Base-by-base conservation (phyloP, 2,113 vertebrate genomes). In the Jaculus jaculus region DNA sequence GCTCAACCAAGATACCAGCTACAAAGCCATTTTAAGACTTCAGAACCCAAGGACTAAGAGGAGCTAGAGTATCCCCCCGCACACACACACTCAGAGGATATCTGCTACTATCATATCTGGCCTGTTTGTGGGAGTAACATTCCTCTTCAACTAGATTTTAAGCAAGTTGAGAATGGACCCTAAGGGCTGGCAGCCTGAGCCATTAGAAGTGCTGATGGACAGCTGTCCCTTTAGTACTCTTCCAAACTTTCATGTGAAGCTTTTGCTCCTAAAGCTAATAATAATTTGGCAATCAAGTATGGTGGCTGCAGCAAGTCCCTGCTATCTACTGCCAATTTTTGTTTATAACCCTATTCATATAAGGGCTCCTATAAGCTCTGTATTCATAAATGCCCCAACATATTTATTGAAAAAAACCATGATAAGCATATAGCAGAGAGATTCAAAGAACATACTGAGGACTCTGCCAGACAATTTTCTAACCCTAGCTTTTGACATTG, bases 81-180 rank as follows among this genome's bases (percentile, higher is more conserved):
- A 47, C 42, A n/a, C n/a, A n/a, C 24, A 72, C 42, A 2, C 32
- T 87, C 1, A 10, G 87, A n/a, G 24, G 20, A 15, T 89, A 74
- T 26, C 68, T 51, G 23, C 74, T n/a, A 63, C 8, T 18, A 9
- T 26, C 73, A 37, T 84, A 11, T 61, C 7, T 24, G 73, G 24
- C 26, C 47, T 79, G 17, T 68, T 73, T 90, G 83, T 79, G 21
- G 86, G 39, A 85, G 16, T 47, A 54, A 13, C 65, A 65, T 9
- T 80, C 24, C 21, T 51, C 21, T 60, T 89, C 68, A 90, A 13
- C 21, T 58, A 83, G 17, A 28, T 92, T 94, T 85, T 47, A 82
- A 91, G 86, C 54, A 82, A 91, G 32, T 65, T 92, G 34, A 63
- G 24, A 92, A 68, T 77, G 37, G 28, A 84, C 63, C 87, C 77